Percentiles rank a stretch among this genome's conserved stretches.
These are phyloP conservation scores for Zophobas atratus DNA, from an alignment of 1,140 invertebrate species.

Conservation along the genomic window DNA sequence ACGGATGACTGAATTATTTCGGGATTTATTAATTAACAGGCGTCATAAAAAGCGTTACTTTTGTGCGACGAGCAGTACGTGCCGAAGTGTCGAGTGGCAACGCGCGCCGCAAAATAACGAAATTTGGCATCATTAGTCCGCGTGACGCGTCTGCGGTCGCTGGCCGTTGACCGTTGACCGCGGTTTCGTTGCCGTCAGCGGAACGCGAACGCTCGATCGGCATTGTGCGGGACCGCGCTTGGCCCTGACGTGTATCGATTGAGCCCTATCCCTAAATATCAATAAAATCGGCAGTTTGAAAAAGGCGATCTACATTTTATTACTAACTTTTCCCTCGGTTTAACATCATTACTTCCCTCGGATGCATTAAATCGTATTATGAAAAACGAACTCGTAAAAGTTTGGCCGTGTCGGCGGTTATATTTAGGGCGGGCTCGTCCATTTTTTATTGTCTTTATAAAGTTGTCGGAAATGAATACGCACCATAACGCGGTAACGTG, in stretches of 20 bases:
- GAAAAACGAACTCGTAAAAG: conserved; percentile 43
- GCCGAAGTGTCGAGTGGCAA: too few species aligned
- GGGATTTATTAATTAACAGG: too few species aligned
- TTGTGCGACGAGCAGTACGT: too few species aligned
- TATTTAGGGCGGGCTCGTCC: conserved; percentile 41
- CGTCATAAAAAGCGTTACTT: too few species aligned
- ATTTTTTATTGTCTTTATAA: conserved; percentile 44
- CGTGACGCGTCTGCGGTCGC: conserved; percentile 19
- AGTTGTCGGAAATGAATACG: conserved; percentile 42
- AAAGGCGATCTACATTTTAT: conserved; percentile 44
- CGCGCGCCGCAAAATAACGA: too few species aligned
- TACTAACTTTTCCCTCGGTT: conserved; percentile 35
- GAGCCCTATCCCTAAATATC: conserved; percentile 44
- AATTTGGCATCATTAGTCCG: too few species aligned
- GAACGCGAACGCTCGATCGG: conserved; percentile 38
- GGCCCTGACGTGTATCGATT: conserved; percentile 45
- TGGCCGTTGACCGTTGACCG: conserved; percentile 18
- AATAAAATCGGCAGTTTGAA: conserved; percentile 48
- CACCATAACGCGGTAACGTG: conserved; percentile 42
- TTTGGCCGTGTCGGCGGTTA: conserved; percentile 41
- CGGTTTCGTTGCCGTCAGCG: conserved; percentile 23
- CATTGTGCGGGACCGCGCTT: conserved; percentile 25
- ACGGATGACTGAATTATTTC: too few species aligned
- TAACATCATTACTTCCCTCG: conserved; percentile 40
- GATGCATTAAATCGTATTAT: conserved; percentile 43